Base-by-base conservation (phyloP, 2,797 vertebrate genomes). In the Enteromius paludinosus region DNA sequence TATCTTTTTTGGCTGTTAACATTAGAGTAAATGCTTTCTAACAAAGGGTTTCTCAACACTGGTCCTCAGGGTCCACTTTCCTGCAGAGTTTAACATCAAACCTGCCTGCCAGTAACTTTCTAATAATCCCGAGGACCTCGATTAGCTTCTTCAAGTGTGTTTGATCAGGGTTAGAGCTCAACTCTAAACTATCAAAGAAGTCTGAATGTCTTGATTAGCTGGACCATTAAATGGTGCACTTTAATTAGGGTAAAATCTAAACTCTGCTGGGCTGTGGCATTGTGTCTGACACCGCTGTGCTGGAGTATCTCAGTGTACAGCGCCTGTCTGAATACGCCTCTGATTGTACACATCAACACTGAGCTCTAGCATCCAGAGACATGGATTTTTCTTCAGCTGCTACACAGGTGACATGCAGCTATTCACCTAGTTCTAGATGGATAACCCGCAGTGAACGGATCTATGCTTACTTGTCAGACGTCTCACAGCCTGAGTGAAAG, bases 331-430 rank as follows among this genome's bases (percentile, higher is more conserved):
- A 71, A 47, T 28, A 28, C 1, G 3, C 23, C 15, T 70, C 14
- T 47, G 43, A 30, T 30, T 49, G 9, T 52, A 7, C 70, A 72
- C 70, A 33, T 71, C 25, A 20, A 18, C 43, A 6, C 69, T 30
- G 9, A 25, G 9, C 11, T 30, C 43, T 49, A 17, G 28, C 49
- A 54, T 38, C 33, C 49, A 74, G 25, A 38, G 20, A 41, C 52
- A 74, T 23, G 20, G 49, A 25, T 56, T 56, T 35, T 38, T 38
- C 12, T 56, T 56, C 71, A 15, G 45, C 69, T 56, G 52, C 33
- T 74, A 74, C 14, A 25, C 72, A 56, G 20, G 25, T 74, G 71
- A 56, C 49, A 15, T 56, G 20, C 30, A 74, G 73, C 35, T 61
- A 38, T 76, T 43, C 15, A 7, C 61, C 33, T 28, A 15, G 14